Percentiles rank a stretch among this genome's conserved stretches.
Evolutionary conservation across 2,113 vertebrate genomes (phyloP).

Genomic region (Cyprinodon variegatus): DNA sequence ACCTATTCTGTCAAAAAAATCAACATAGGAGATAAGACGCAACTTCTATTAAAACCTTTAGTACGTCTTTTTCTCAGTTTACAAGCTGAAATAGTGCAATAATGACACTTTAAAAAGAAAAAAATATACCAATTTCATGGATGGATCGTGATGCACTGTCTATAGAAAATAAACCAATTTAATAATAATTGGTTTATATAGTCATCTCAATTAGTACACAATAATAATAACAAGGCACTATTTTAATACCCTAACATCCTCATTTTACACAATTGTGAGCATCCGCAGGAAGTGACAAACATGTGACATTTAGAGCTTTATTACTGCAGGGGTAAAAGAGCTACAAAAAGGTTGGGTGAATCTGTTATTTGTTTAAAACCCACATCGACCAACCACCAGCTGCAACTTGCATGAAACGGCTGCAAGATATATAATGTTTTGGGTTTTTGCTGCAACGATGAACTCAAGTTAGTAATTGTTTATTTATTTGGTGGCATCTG

Average conservation of each 20-base stretch:
- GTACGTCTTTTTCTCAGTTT: neutral
- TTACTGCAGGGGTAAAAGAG: neutral
- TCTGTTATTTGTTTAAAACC: neutral
- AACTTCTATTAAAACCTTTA: neutral
- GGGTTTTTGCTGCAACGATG: neutral
- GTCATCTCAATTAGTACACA: neutral
- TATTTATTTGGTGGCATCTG: neutral
- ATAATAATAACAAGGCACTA: neutral
- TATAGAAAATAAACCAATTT: no score
- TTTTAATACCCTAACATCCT: neutral
- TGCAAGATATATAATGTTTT: no score
- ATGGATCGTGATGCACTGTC: no score
- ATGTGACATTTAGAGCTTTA: neutral
- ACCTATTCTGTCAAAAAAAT: neutral
- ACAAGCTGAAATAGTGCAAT: neutral
- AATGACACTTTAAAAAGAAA: no score
- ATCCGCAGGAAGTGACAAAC: neutral
- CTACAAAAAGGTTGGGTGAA: neutral
- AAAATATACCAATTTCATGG: no score
- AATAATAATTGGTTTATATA: no score
- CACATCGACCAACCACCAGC: neutral
- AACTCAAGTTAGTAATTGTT: no score
- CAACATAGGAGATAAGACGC: neutral
- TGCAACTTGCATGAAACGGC: neutral
- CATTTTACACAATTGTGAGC: neutral